Percentiles rank a stretch among this genome's conserved stretches.
Conservation (phyloP, 2,797 vertebrate species). For the Danio albolineatus region DNA sequence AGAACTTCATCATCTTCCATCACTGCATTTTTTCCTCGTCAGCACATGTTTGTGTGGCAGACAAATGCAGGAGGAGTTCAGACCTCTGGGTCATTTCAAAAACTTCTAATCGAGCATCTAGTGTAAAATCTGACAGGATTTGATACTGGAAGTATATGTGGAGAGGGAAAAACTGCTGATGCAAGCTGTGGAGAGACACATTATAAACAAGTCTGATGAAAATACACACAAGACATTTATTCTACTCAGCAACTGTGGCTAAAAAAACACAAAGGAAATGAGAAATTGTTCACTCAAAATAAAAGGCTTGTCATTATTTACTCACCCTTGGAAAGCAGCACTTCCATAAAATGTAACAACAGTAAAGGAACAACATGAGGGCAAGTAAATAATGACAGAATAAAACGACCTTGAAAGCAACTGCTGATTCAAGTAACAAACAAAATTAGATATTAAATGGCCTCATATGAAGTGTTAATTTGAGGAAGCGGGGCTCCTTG, state of each 20-base stretch:
- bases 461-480: constrained; percentile 66
- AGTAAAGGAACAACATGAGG: background rate
- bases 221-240: constrained; percentile 52
- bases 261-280: constrained; percentile 57
- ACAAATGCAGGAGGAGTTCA: constrained; percentile 14
- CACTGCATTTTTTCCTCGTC: constrained; percentile 23
- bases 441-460: constrained; percentile 73
- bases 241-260: constrained; percentile 40
- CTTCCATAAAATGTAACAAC: background rate
- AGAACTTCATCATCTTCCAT: constrained; percentile 16
- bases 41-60: constrained; percentile 27
- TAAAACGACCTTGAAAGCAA: constrained; percentile 69
- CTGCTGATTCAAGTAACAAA: constrained; percentile 65
- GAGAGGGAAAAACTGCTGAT: constrained; percentile 28
- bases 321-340: background rate
- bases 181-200: constrained; percentile 45
- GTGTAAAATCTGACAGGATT: constrained; percentile 62
- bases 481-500: constrained; percentile 64
- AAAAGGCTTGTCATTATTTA: background rate
- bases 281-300: background rate
- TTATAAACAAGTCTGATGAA: constrained; percentile 64
- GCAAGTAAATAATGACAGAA: background rate
- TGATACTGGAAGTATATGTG: constrained; percentile 59
- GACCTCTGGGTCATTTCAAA: constrained; percentile 42
- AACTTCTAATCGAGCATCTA: constrained; percentile 58